Conservation (phyloP, 2,888 invertebrate genomes). For the Sturmia bella region DNA sequence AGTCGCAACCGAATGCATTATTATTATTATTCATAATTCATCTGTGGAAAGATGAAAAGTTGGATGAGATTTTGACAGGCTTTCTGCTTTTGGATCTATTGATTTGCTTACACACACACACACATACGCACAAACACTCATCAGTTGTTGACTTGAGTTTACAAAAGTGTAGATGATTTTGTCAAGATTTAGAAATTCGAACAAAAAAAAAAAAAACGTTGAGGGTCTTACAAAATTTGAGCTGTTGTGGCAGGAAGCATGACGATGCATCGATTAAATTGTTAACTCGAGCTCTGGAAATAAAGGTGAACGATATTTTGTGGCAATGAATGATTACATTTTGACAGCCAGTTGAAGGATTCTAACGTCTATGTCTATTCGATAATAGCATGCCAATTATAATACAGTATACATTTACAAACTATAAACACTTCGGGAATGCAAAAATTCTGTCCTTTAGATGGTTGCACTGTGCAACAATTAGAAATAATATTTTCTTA, state of each 20-base stretch:
- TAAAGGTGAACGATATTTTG: neutral
- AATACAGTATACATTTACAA: too few species aligned
- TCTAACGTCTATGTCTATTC: neutral
- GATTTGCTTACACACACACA: neutral
- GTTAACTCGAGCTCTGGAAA: neutral
- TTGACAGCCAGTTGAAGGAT: neutral
- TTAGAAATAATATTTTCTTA: too few species aligned
- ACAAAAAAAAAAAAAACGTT: neutral
- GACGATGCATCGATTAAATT: neutral
- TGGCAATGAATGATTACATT: neutral
- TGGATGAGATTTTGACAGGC: slow-evolving; percentile 11
- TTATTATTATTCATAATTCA: slow-evolving; percentile 57
- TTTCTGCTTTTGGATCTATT: slow-evolving; percentile 22
- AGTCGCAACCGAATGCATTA: slow-evolving; percentile 25
- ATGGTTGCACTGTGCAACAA: too few species aligned
- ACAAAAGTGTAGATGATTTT: neutral
- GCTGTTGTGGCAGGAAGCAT: neutral
- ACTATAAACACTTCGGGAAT: too few species aligned
- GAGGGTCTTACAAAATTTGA: neutral
- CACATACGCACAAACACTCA: too few species aligned
- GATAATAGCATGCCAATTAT: too few species aligned
- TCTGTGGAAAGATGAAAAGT: slow-evolving; percentile 1
- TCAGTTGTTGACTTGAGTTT: too few species aligned
- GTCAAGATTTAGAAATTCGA: neutral
- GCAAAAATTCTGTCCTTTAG: too few species aligned